Base-by-base conservation (phyloP, 2,797 vertebrate species). In the Coregonus suidteri region DNA sequence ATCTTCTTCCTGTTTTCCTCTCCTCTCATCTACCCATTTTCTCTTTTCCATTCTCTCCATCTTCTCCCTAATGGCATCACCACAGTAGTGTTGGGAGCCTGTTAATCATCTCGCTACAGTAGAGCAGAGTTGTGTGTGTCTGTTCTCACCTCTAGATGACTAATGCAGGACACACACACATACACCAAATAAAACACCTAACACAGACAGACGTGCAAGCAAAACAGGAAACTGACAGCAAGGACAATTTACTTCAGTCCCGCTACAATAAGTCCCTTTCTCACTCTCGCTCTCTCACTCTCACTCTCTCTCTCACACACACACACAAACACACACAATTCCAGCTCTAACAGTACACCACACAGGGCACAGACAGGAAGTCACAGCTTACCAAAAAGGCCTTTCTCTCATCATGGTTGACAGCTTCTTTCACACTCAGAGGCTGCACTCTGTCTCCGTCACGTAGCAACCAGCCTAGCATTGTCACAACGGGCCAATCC, bases 351-450 rank as follows among this genome's bases (percentile, higher is more conserved):
- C 41, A 53, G 70, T 16, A 13, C 7, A 71, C 31, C 66, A 35
- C 66, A 68, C 30, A 15, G 31, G 64, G 34, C 66, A 68, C 30
- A 15, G 31, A 74, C 73, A 74, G 73, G 73, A 74, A 74, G 56
- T 53, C 70, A 15, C 66, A 34, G 66, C 70, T 71, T n/a, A 71
- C 20, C 71, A 9, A 73, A 5, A 73, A 9, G 41, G 18, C 37
- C 41, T 20, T 25, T 16, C 68, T 65, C 34, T 34, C 31, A 34
- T 34, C 31, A 34, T 3, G 31, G 31, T 34, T 34, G 31, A 34
- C 31, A 34, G 31, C 2, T 34, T 2, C 56, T 6, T 14, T 30
- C 25, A 64, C 53, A 59, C 31, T 71, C 77, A 75, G 6, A 69
- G 25, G 25, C 25, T 25, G 25, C 25, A 25, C 25, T 25, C 25